Percentiles rank a stretch among this genome's conserved stretches.
These are phyloP conservation scores for Chanos chanos DNA, from an alignment of 2,797 vertebrate species.

Conservation along the genomic window DNA sequence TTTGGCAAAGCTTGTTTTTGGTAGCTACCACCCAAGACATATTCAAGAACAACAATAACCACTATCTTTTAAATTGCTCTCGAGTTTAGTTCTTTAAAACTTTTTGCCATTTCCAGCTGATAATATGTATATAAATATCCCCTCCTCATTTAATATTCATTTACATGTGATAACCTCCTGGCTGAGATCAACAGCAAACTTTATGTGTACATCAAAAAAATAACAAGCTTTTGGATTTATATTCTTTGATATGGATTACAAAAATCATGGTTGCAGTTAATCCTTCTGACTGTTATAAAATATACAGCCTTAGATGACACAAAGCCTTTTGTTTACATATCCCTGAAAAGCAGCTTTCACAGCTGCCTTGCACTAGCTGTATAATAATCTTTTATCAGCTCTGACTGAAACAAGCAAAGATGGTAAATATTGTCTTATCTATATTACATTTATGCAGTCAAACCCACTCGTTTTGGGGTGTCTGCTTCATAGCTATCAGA, in stretches of 20 bases:
- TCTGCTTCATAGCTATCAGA: not conserved
- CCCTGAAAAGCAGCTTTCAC: slow-evolving; percentile 11
- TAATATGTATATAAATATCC: too few relatives aligned
- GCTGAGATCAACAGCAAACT: too few relatives aligned
- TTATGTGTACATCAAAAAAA: not conserved
- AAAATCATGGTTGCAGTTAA: slow-evolving; percentile 1
- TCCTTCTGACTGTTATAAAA: not conserved
- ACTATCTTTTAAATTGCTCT: too few relatives aligned
- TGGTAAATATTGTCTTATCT: slow-evolving; percentile 34
- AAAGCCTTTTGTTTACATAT: slow-evolving; percentile 31
- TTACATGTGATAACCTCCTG: too few relatives aligned
- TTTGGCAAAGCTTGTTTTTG: too few relatives aligned
- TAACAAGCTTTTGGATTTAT: slow-evolving; percentile 21
- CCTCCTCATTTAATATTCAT: too few relatives aligned
- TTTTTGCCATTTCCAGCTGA: too few relatives aligned
- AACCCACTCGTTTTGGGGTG: not conserved
- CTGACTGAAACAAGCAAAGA: slow-evolving; percentile 7
- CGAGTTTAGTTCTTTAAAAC: too few relatives aligned
- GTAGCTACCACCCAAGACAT: too few relatives aligned
- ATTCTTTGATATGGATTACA: slow-evolving; percentile 8
- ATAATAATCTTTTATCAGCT: slow-evolving; percentile 21
- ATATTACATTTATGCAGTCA: slow-evolving; percentile 24
- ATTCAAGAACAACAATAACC: too few relatives aligned
- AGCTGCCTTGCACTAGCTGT: not conserved
- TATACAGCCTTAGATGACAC: not conserved